Evolutionary conservation across 2,113 vertebrate genomes (phyloP).

Genomic region (Gallinago paraguaiae): DNA sequence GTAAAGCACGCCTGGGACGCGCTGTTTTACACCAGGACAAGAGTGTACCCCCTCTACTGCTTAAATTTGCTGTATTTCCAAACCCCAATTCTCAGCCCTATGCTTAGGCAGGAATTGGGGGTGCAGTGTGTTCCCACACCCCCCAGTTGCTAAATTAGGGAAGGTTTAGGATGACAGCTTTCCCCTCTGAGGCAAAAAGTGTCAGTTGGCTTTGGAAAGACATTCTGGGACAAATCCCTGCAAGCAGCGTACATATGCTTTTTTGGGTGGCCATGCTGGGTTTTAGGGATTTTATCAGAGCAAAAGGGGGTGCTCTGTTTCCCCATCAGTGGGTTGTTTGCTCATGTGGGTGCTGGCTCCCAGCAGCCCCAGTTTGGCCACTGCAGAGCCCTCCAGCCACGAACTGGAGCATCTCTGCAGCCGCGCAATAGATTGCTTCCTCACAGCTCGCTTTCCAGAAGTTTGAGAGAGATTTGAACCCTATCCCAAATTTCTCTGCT

Average conservation of each 20-base stretch:
- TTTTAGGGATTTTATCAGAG: background rate
- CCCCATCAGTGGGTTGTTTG: accelerated
- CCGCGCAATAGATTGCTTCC: background rate
- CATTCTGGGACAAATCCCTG: background rate
- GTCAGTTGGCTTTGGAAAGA: background rate
- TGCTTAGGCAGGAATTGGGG: background rate
- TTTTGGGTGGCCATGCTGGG: accelerated
- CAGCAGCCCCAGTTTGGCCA: accelerated
- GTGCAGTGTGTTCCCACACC: background rate
- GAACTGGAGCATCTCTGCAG: background rate
- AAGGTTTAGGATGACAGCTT: background rate
- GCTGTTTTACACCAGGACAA: background rate
- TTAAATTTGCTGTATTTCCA: background rate
- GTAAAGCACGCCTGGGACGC: background rate
- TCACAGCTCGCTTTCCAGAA: background rate
- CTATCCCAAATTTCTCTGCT: background rate
- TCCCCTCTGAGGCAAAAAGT: background rate
- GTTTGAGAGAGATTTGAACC: slow-evolving; percentile 11
- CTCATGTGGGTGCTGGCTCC: background rate
- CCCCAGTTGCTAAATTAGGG: background rate
- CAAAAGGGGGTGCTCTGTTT: background rate
- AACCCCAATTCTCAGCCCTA: background rate
- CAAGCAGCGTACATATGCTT: accelerated
- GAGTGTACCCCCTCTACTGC: background rate
- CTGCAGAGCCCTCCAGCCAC: background rate